Evolutionary conservation across 1,140 invertebrate genomes (phyloP).

Genomic region (Pemphigus obesinymphae): DNA sequence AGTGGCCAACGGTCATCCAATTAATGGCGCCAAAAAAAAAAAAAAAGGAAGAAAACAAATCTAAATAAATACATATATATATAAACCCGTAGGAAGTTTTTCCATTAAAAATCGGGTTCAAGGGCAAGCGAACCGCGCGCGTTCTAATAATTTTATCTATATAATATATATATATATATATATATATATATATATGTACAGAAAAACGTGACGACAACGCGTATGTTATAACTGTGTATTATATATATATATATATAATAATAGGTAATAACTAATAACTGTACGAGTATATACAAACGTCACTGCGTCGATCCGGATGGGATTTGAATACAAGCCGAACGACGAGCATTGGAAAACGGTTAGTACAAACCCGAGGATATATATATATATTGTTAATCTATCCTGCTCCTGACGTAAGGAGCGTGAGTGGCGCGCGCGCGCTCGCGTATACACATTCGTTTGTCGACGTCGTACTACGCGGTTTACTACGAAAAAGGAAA

Average conservation of each 20-base stretch:
- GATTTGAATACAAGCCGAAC: neutral
- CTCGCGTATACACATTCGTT: neutral
- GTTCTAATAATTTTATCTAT: no score
- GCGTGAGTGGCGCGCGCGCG: slow-evolving; percentile 1
- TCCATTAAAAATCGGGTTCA: neutral
- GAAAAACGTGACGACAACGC: neutral
- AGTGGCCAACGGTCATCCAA: neutral
- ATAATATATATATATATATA: no score
- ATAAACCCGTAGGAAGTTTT: neutral
- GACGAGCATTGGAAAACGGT: neutral
- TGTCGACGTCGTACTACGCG: neutral
- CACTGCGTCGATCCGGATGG: neutral
- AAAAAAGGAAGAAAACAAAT: neutral
- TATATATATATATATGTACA: no score
- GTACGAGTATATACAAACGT: neutral
- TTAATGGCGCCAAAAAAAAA: slow-evolving; percentile 18
- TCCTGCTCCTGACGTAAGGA: neutral
- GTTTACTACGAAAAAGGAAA: slow-evolving; percentile 3
- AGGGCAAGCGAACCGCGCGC: neutral
- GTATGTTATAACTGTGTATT: no score
- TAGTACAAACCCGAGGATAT: neutral
- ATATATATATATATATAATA: no score
- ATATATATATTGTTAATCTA: neutral
- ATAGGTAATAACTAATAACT: neutral
- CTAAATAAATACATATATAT: neutral